Conservation (phyloP, 2,888 invertebrate species). For the Caenorhabditis becei region DNA sequence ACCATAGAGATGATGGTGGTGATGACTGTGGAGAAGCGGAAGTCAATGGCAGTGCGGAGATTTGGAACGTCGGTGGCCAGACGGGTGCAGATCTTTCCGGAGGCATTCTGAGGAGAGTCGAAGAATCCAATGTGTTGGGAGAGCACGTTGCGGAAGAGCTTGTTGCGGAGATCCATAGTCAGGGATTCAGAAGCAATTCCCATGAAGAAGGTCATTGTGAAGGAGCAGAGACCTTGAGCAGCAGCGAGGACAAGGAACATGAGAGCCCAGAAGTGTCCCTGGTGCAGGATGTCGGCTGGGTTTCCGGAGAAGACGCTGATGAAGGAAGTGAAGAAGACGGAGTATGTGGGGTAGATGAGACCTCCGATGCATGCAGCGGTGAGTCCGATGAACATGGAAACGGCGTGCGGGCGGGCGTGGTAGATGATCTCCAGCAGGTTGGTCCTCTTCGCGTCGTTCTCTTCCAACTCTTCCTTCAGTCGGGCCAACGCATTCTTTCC, state of each 20-base stretch:
- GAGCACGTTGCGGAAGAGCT: slow-evolving; percentile 82
- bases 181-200: slow-evolving; percentile 82
- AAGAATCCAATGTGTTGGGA: slow-evolving; percentile 83
- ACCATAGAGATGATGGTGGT: slow-evolving; percentile 80
- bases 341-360: slow-evolving; percentile 83
- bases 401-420: slow-evolving; percentile 77
- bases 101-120: slow-evolving; percentile 82
- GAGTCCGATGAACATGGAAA: slow-evolving; percentile 81
- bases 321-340: slow-evolving; percentile 82
- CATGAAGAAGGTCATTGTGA: slow-evolving; percentile 79
- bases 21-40: slow-evolving; percentile 82
- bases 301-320: slow-evolving; percentile 76
- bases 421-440: slow-evolving; percentile 80
- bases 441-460: slow-evolving; percentile 64
- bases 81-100: slow-evolving; percentile 82
- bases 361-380: slow-evolving; percentile 82
- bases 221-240: slow-evolving; percentile 81
- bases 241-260: slow-evolving; percentile 82
- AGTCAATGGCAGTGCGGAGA: slow-evolving; percentile 82
- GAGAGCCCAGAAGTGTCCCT: slow-evolving; percentile 83
- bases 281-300: slow-evolving; percentile 78
- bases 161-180: slow-evolving; percentile 82
- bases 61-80: slow-evolving; percentile 83
- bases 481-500: slow-evolving; percentile 67
- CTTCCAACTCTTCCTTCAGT: slow-evolving; percentile 69